Base-by-base conservation (phyloP, 2,888 invertebrate genomes). In the Standfussiana lucernea region DNA sequence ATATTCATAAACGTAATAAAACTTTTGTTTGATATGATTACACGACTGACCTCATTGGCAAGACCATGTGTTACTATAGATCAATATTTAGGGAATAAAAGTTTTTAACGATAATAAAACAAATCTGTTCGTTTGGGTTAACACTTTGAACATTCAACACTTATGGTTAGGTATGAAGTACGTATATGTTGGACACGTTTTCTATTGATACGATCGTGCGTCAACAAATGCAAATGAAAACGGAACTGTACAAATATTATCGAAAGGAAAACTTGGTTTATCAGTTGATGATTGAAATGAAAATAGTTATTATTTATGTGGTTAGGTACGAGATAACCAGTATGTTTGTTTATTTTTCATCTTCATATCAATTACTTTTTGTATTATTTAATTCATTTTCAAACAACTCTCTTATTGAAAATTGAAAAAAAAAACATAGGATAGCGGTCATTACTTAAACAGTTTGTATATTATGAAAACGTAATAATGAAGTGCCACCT, bases 151-250 rank as follows among this genome's bases (percentile, higher is more conserved):
- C 10, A 40, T 59, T 32, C 11, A 59, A 21, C 32, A 18, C 40
- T 45, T 56, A 40, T 56, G 10, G 32, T 32, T 56, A 32, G 8
- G 18, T 67, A 78, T 15, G 24, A 42, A 10, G 53, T 28, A 35
- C 32, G n/a, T 40, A 21, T n/a, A 32, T 59, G 7, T 47, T 28
- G 24, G 24, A 69, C 59, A 47, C n/a, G 40, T 42, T 40, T 71
- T 72, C 40, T 42, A 28, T 71, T 47, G 21, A 59, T 7, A 50
- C 24, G 13, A 42, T 47, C 28, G 53, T 67, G 5, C 32, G 40
- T 82, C 76, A 62, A 67, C 32, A 28, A 56, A 37, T 56, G 32
- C 11, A 75, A 74, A 79, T 66, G n/a, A 21, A 56, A 59, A 37
- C 28, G 35, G 15, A 73, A 59, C 37, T 24, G n/a, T 50, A 65